These are phyloP conservation scores for Limanda limanda DNA, from an alignment of 2,113 vertebrate genomes.

Conservation along the genomic window DNA sequence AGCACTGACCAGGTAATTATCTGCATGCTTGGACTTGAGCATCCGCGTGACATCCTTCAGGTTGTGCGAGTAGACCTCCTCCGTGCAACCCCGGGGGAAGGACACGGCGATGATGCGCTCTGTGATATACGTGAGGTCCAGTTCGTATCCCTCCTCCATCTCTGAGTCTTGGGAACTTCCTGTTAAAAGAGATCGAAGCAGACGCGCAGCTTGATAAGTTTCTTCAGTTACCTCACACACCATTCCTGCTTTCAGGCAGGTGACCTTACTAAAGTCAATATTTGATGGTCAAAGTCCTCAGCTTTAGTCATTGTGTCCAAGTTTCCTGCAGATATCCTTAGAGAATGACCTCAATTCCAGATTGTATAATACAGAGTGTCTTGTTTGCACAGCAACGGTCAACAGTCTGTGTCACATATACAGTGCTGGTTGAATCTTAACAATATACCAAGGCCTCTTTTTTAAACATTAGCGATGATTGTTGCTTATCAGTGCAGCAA, in stretches of 20 bases:
- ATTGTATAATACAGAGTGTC: conserved; percentile 36
- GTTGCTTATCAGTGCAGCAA: conserved; percentile 33
- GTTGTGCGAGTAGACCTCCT: conserved; percentile 90
- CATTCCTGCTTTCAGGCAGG: conserved; percentile 21
- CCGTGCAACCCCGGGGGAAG: conserved; percentile 89
- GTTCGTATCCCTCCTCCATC: conserved; percentile 94
- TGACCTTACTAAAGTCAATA: conserved; percentile 65
- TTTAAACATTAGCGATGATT: conserved; percentile 26
- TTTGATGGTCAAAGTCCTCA: conserved; percentile 75
- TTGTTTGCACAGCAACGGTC: conserved; percentile 62
- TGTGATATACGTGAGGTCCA: conserved; percentile 96
- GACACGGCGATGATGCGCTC: conserved; percentile 95
- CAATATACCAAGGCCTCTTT: conserved; percentile 2
- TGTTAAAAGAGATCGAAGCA: conserved; percentile 34
- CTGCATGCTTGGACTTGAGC: conserved; percentile 96
- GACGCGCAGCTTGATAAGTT: conserved; percentile 6
- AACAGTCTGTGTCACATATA: conserved; percentile 32
- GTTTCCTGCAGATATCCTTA: conserved; percentile 48
- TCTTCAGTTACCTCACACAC: conserved; percentile 16
- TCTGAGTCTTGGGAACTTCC: conserved; percentile 42
- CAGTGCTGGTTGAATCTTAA: conserved; percentile 2
- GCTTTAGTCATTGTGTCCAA: conserved; percentile 49
- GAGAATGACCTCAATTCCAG: conserved; percentile 43
- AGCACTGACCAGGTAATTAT: conserved; percentile 93
- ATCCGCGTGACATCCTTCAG: conserved; percentile 93